Base-by-base conservation (phyloP, 2,797 vertebrate genomes). In the Alcedo quadribrachys region DNA sequence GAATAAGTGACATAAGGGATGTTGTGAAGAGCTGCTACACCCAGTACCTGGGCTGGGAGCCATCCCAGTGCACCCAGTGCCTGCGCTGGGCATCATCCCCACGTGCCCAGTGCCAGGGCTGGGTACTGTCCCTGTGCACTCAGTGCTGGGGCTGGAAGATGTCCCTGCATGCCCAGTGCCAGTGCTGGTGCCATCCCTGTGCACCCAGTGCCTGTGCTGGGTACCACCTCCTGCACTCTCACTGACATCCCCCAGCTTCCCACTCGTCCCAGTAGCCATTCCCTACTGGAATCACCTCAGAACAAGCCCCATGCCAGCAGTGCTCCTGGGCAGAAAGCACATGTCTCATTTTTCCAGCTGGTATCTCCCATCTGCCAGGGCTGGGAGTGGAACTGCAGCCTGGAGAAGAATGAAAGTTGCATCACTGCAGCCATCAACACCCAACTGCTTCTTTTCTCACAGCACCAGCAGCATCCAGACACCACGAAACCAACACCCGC, bases 371-470 rank as follows among this genome's bases (percentile, higher is more conserved):
- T 88, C 81, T 90, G 78, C 88, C 57, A 73, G 51, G 71, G 53
- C 30, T 87, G 78, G 68, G 83, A 90, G 58, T 80, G 60, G 66
- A 86, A 94, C n/a, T 93, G 83, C 75, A 86, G 79, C 84, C 67
- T 70, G 69, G 88, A 74, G 70, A 94, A 81, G 85, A 91, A 93
- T 65, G 85, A 87, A n/a, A 12, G 6, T 94, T 93, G 85, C 91
- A 84, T 95, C 95, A 94, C 65, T 63, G n/a, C 90, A 61, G 78
- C 84, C 67, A 74, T 70, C 77, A 91, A 90, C 92, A 91, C 40
- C 5, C 48, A 65, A 53, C 48, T 86, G 33, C 37, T 93, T 88
- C 30, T 87, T 90, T 93, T 79, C 77, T 63, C 70, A 61, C 43
- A 76, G 63, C 32, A 12, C 55, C 80, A 25, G 21, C 20, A 68